Base-by-base conservation (phyloP, 2,113 vertebrate genomes). In the Lophura nycthemera region DNA sequence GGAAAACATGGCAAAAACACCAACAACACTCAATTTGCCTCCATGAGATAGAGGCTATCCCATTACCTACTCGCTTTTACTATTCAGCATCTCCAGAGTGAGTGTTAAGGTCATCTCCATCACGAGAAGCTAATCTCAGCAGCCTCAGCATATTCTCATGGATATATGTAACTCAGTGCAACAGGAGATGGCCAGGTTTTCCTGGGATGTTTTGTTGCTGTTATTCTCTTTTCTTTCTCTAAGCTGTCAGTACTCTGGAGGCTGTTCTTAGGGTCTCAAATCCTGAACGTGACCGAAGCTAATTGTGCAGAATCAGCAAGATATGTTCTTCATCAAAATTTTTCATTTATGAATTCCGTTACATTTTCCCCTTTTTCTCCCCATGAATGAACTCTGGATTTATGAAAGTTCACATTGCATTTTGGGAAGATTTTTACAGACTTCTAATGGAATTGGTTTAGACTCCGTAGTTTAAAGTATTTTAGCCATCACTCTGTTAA, bases 31-130 rank as follows among this genome's bases (percentile, higher is more conserved):
- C 52, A 59, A 54, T 88, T 80, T 83, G 52, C 48, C 88, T 92
- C 65, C 61, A 13, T 72, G 86, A 95, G 94, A 95, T 42, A 91
- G 88, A 71, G 47, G 43, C 73, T 95, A 95, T 96, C 83, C 65
- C 30, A 59, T 97, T 96, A 93, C 96, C 43, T 2, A 1, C n/a
- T 92, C 0, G 0, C 34, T 86, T 85, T 72, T 74, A 48, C 69
- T 83, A 72, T 91, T 91, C 42, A n/a, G 65, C 48, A 65, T 59
- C 79, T 91, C 90, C 48, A 81, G n/a, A 80, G 36, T 0, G 0
- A 78, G 48, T 13, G 43, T 54, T 75, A 90, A 81, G 24, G 85
- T 86, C 89, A 61, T 8, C 57, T 77, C 20, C 65, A 75, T 50
- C 24, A 25, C 2, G 1, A 52, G 43, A 75, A 86, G 76, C 75